Conservation (phyloP, 2,888 invertebrate genomes). For the Tipula lateralis region DNA sequence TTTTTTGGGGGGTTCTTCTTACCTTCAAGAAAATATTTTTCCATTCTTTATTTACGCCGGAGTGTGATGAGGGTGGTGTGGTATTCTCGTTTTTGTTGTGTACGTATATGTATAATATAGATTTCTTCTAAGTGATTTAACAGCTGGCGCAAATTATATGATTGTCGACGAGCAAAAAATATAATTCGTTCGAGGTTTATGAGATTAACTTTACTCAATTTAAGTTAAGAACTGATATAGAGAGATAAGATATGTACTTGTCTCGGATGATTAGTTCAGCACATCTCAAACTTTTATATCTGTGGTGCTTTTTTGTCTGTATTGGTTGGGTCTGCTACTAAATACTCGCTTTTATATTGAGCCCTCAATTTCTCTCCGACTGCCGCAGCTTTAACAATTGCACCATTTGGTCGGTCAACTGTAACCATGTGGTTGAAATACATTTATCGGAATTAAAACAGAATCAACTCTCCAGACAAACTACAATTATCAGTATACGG, state of each 20-base stretch:
- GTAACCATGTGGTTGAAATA: too few species aligned
- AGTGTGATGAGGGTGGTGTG: not conserved
- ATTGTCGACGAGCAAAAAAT: slow-evolving; percentile 27
- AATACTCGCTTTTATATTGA: too few species aligned
- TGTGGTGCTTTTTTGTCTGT: too few species aligned
- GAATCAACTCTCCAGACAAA: too few species aligned
- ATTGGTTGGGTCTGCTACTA: too few species aligned
- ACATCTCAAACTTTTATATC: too few species aligned
- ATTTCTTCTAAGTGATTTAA: slow-evolving; percentile 14
- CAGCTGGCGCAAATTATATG: slow-evolving; percentile 27
- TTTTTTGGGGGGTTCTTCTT: not conserved
- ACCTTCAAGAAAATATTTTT: not conserved
- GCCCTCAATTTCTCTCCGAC: too few species aligned
- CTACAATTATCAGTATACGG: too few species aligned
- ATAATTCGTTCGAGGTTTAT: not conserved
- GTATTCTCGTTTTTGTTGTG: not conserved
- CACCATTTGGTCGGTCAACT: too few species aligned
- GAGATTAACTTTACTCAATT: not conserved
- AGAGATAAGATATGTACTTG: not conserved
- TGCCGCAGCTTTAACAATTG: too few species aligned
- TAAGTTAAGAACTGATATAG: not conserved
- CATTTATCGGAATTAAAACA: too few species aligned
- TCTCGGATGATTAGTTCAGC: too few species aligned
- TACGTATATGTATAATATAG: not conserved
- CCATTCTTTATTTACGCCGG: not conserved